phyloP scores from a whole-genome alignment of 2,113 vertebrate species.

The Tretioscincus oriximinensis region DNA sequence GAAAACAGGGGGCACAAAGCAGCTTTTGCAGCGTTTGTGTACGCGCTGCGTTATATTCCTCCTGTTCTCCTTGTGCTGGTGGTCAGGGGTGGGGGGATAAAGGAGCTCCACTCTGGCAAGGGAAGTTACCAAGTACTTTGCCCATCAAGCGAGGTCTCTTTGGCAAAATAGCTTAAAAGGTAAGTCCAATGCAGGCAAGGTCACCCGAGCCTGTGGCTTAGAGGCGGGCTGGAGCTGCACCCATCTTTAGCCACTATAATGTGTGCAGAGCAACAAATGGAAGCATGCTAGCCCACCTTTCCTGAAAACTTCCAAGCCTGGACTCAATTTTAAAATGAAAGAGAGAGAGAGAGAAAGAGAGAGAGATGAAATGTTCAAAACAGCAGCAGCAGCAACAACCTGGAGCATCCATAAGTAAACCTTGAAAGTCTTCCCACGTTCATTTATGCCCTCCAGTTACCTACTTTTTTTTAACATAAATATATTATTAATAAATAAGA shows the following conservation, averaged over 20 bases:
- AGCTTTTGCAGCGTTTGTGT: not conserved
- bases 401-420: conserved; percentile 52
- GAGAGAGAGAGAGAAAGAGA: no score
- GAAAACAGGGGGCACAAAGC: not conserved
- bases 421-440: conserved; percentile 58
- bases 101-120: no score
- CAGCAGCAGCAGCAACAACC: conserved; percentile 27
- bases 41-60: no score
- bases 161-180: conserved; percentile 27
- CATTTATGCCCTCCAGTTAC: conserved; percentile 48
- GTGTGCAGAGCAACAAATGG: conserved; percentile 52
- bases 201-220: conserved; percentile 32
- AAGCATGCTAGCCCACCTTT: conserved; percentile 66
- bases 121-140: no score
- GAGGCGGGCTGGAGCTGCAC: conserved; percentile 48
- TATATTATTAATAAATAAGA: not conserved
- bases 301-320: conserved; percentile 53
- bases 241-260: conserved; percentile 62
- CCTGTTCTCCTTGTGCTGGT: not conserved
- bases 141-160: conserved; percentile 44
- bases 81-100: not conserved
- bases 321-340: conserved; percentile 27
- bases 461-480: conserved; percentile 44
- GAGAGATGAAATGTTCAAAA: conserved; percentile 48
- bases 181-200: conserved; percentile 49